phyloP scores from a whole-genome alignment of 2,113 vertebrate genomes.

The Nibea albiflora region DNA sequence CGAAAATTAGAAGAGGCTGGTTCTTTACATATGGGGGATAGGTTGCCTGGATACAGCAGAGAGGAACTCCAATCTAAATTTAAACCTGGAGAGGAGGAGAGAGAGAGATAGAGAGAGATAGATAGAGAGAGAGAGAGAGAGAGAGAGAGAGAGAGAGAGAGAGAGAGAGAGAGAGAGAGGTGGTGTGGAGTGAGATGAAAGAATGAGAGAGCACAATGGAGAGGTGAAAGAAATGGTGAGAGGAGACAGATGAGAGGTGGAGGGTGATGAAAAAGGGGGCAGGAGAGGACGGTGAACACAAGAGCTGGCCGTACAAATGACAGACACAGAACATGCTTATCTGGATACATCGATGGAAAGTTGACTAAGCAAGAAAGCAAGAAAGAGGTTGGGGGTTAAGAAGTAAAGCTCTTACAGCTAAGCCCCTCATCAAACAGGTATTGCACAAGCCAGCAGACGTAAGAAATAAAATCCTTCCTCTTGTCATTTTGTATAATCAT shows the following conservation, averaged over 20 bases:
- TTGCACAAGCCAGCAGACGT: slow-evolving; percentile 15
- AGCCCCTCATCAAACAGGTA: slow-evolving; percentile 41
- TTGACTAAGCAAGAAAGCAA: background rate
- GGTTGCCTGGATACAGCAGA: slow-evolving; percentile 79
- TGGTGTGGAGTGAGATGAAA: slow-evolving; percentile 32
- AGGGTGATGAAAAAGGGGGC: slow-evolving; percentile 14
- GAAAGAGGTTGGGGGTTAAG: slow-evolving; percentile 8
- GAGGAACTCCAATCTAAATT: slow-evolving; percentile 78
- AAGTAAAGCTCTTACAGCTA: slow-evolving; percentile 47
- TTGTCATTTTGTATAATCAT: background rate
- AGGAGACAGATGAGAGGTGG: slow-evolving; percentile 13
- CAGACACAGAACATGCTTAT: background rate
- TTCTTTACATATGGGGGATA: slow-evolving; percentile 55
- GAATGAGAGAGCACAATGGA: slow-evolving; percentile 33
- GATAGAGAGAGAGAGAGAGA: too few relatives aligned
- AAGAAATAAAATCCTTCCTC: background rate
- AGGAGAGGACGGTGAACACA: slow-evolving; percentile 12
- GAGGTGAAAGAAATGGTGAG: slow-evolving; percentile 28
- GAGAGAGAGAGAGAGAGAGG: background rate
- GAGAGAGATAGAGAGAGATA: slow-evolving; percentile 37
- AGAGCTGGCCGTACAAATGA: slow-evolving; percentile 4
- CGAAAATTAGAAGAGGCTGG: slow-evolving; percentile 6
- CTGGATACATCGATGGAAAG: background rate
- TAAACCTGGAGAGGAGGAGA: slow-evolving; percentile 61
- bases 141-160: too few relatives aligned